phyloP scores from a whole-genome alignment of 2,888 invertebrate species.

The Drosophila testacea region DNA sequence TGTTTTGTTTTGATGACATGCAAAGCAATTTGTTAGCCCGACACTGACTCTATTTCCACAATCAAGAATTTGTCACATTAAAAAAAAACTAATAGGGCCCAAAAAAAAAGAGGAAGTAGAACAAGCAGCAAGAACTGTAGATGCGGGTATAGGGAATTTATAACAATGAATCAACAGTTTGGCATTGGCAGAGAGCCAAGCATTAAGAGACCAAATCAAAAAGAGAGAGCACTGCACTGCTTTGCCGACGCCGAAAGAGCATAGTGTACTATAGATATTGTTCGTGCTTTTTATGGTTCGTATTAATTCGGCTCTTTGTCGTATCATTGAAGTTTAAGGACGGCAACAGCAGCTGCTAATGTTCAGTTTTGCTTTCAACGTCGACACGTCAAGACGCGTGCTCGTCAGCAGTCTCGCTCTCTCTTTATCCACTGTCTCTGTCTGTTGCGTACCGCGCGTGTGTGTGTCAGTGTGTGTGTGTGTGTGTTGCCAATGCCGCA shows the following conservation, averaged over 20 bases:
- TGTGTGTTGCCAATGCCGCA: slow-evolving; percentile 45
- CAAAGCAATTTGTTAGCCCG: slow-evolving; percentile 50
- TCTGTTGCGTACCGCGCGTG: slow-evolving; percentile 1
- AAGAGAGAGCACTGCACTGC: slow-evolving; percentile 55
- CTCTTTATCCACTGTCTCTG: background rate
- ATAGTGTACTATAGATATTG: background rate
- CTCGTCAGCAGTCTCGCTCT: slow-evolving; percentile 11
- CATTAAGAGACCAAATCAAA: slow-evolving; percentile 3
- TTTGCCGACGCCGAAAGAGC: slow-evolving; percentile 63
- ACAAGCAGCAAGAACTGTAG: slow-evolving; percentile 5
- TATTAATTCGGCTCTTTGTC: slow-evolving; percentile 14
- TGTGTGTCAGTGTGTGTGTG: slow-evolving; percentile 22
- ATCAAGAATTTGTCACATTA: slow-evolving; percentile 55
- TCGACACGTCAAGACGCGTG: slow-evolving; percentile 58
- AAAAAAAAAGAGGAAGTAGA: background rate
- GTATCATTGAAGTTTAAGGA: slow-evolving; percentile 65
- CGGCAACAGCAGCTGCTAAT: slow-evolving; percentile 49
- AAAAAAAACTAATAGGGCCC: slow-evolving; percentile 21
- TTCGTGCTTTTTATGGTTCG: slow-evolving; percentile 26
- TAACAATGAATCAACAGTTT: slow-evolving; percentile 72
- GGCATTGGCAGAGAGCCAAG: slow-evolving; percentile 48
- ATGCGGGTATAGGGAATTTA: slow-evolving; percentile 18
- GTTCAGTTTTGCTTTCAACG: slow-evolving; percentile 65
- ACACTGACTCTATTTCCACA: slow-evolving; percentile 10
- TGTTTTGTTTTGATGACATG: slow-evolving; percentile 45